A percentile compares a stretch with the other conserved stretches of the same genome.
phyloP scores from a whole-genome alignment of 2,888 invertebrate species.

The Dasysyrphus albostriatus region DNA sequence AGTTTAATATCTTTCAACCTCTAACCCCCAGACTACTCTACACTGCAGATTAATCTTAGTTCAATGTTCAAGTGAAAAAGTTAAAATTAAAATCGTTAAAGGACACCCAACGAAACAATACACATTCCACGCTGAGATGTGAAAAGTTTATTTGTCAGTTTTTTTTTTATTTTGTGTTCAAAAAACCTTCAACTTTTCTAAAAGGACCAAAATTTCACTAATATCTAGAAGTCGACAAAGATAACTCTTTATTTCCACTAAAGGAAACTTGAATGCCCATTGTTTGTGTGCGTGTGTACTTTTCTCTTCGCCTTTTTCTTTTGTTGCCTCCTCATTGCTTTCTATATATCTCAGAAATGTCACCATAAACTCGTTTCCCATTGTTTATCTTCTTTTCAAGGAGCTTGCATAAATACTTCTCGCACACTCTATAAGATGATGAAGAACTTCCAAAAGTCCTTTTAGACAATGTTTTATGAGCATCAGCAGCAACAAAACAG shows the following conservation, averaged over 20 bases:
- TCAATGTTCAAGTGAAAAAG: constrained; percentile 21
- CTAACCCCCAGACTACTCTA: no score
- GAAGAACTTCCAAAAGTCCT: constrained; percentile 55
- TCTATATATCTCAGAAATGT: constrained; percentile 7
- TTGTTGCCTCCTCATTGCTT: not conserved
- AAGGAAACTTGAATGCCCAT: constrained; percentile 19
- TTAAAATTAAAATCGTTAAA: constrained; percentile 31
- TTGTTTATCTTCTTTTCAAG: constrained; percentile 46
- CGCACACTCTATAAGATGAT: constrained; percentile 37
- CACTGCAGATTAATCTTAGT: not conserved
- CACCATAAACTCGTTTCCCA: constrained; percentile 40
- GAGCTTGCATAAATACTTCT: constrained; percentile 61
- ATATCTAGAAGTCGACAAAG: not conserved
- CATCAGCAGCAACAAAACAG: not conserved
- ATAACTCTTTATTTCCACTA: constrained; percentile 11
- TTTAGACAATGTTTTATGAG: not conserved
- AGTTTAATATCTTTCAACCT: not conserved
- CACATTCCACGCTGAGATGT: not conserved
- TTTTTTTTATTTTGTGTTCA: not conserved
- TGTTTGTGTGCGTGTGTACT: not conserved
- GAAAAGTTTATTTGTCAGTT: not conserved
- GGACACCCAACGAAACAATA: constrained; percentile 10
- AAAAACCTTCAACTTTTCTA: not conserved
- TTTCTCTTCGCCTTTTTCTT: not conserved
- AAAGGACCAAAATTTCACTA: not conserved